These are phyloP conservation scores for Andricus quercusramuli DNA, from an alignment of 2,888 invertebrate species.

Conservation along the genomic window DNA sequence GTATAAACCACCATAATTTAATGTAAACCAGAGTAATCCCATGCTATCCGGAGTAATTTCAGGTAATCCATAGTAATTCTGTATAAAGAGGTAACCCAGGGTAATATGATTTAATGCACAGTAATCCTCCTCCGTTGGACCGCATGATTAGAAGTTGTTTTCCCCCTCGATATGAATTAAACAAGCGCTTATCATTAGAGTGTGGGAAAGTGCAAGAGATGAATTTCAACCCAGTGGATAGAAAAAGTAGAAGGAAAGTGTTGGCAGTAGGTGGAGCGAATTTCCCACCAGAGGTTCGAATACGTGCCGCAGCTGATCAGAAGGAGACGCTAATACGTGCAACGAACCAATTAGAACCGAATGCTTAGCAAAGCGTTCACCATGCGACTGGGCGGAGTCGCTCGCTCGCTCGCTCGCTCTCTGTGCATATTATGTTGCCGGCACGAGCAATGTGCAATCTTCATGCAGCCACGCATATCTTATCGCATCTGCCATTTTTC, in stretches of 20 bases:
- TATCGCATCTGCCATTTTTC: conserved; percentile 17
- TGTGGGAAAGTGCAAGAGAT: background rate
- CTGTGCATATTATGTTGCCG: conserved; percentile 44
- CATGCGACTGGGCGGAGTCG: conserved; percentile 50
- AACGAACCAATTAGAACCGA: conserved; percentile 54
- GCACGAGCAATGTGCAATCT: conserved; percentile 27
- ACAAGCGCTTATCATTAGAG: background rate
- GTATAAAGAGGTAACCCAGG: too few relatives aligned
- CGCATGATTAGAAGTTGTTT: too few relatives aligned
- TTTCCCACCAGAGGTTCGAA: conserved; percentile 23
- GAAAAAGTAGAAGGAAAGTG: conserved; percentile 1
- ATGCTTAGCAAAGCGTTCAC: conserved; percentile 51
- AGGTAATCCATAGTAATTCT: too few relatives aligned
- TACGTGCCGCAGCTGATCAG: conserved; percentile 32
- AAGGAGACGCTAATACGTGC: conserved; percentile 37
- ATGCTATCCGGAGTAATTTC: too few relatives aligned
- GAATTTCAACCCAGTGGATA: background rate
- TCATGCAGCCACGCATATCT: conserved; percentile 2
- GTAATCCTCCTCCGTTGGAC: too few relatives aligned
- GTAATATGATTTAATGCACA: too few relatives aligned
- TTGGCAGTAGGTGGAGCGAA: conserved; percentile 29
- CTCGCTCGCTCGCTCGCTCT: conserved; percentile 44
- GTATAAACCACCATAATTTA: too few relatives aligned
- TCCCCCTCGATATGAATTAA: background rate
- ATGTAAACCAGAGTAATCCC: too few relatives aligned